Conservation (phyloP, 2,888 invertebrate species). For the Andrena bucephala region DNA sequence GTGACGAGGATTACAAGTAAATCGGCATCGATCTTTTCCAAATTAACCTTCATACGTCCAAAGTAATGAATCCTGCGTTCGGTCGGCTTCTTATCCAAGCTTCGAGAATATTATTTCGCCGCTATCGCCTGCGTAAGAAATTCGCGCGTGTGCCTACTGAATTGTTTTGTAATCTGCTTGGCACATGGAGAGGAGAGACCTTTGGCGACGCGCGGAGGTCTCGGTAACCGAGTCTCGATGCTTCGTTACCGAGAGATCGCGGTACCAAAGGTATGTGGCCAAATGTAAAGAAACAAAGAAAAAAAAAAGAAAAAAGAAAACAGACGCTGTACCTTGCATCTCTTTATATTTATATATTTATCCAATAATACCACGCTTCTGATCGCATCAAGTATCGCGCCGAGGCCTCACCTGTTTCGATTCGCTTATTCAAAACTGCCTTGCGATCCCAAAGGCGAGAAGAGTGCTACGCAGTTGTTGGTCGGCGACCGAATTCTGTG, state of each 20-base stretch:
- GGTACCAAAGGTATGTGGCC: constrained; percentile 51
- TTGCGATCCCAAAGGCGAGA: constrained; percentile 63
- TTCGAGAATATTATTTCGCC: constrained; percentile 70
- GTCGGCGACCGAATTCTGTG: constrained; percentile 15
- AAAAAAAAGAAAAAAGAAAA: neutral
- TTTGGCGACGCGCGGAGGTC: constrained; percentile 57
- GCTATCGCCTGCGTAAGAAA: constrained; percentile 72
- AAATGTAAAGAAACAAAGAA: constrained; percentile 8
- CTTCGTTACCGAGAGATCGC: constrained; percentile 39
- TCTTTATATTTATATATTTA: constrained; percentile 37
- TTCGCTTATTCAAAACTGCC: constrained; percentile 56
- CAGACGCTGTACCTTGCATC: constrained; percentile 36
- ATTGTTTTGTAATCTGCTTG: constrained; percentile 71
- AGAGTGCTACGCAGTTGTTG: constrained; percentile 68
- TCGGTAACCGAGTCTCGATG: constrained; percentile 35
- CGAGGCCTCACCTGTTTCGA: constrained; percentile 58
- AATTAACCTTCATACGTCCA: constrained; percentile 1
- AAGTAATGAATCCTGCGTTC: constrained; percentile 54
- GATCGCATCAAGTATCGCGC: constrained; percentile 60
- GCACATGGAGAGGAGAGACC: constrained; percentile 66
- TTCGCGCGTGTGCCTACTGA: constrained; percentile 70
- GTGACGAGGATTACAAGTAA: neutral
- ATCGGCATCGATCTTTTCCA: constrained; percentile 54
- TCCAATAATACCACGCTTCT: constrained; percentile 56
- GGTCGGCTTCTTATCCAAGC: constrained; percentile 67